Percentiles rank a stretch among this genome's conserved stretches.
phyloP scores from a whole-genome alignment of 2,113 vertebrate species.

The Mastomys natalensis region DNA sequence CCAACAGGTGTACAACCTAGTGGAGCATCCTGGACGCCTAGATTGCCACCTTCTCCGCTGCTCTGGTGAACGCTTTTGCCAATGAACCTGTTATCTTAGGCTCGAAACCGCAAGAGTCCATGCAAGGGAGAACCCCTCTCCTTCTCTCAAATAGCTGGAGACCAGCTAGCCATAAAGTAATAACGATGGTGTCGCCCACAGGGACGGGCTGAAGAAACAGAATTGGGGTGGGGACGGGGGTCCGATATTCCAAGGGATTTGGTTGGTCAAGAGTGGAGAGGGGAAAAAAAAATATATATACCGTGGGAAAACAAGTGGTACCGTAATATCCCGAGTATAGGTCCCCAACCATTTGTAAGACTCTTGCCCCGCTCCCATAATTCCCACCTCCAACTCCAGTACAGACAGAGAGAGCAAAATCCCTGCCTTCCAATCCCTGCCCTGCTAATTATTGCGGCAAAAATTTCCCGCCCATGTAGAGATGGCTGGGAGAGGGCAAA shows the following conservation, averaged over 20 bases:
- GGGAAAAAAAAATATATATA: background rate
- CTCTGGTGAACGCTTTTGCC: slow-evolving; percentile 32
- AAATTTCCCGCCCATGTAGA: slow-evolving; percentile 44
- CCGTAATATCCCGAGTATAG: slow-evolving; percentile 6
- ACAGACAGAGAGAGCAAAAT: background rate
- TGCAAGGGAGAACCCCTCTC: background rate
- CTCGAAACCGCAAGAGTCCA: slow-evolving; percentile 17
- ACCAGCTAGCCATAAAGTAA: slow-evolving; percentile 11
- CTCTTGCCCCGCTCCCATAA: background rate
- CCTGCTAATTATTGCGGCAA: slow-evolving; percentile 78
- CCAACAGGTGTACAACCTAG: background rate
- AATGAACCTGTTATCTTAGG: background rate
- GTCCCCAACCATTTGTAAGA: slow-evolving; percentile 9
- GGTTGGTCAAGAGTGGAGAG: background rate
- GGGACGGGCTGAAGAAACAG: slow-evolving; percentile 4
- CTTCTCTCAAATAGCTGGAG: background rate
- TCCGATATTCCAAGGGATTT: background rate
- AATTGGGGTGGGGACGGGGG: background rate
- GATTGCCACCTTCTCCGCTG: background rate
- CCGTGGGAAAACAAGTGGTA: slow-evolving; percentile 48
- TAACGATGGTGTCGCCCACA: background rate
- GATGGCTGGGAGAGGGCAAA: slow-evolving; percentile 61
- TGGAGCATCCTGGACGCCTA: slow-evolving; percentile 42
- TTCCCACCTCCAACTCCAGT: slow-evolving; percentile 36
- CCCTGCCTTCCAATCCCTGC: background rate